These are phyloP conservation scores for Xestia c-nigrum DNA, from an alignment of 2,888 invertebrate species.

Conservation along the genomic window DNA sequence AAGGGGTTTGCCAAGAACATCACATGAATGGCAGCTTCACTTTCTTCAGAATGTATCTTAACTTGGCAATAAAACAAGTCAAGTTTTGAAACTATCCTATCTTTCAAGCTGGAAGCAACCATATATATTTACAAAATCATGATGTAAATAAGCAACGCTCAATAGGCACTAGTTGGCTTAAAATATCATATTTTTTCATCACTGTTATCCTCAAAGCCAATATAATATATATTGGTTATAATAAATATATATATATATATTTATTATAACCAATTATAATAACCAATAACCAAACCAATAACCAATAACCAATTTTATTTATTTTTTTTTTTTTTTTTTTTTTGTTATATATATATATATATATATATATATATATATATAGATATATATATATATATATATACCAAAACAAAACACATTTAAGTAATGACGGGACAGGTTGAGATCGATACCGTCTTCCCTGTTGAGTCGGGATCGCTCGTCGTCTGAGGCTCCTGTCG, in stretches of 20 bases:
- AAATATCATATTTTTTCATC: no score
- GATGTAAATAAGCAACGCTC: neutral
- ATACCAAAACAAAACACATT: constrained; percentile 44
- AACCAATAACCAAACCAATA: no score
- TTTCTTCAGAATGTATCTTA: neutral
- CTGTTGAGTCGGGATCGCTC: constrained; percentile 49
- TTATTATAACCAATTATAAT: no score
- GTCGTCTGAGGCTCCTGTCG: constrained; percentile 51
- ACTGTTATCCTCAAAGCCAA: constrained; percentile 1
- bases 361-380: no score
- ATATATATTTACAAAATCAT: no score
- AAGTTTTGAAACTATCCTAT: neutral
- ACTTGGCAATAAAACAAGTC: neutral
- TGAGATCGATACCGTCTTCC: constrained; percentile 59
- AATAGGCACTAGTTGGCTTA: neutral
- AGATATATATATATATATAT: no score
- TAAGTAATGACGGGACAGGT: constrained; percentile 23
- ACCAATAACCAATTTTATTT: no score
- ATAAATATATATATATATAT: no score
- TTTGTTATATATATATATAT: no score
- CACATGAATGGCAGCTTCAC: neutral
- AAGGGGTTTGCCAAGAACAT: neutral
- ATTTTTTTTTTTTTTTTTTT: no score
- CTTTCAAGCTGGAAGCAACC: neutral
- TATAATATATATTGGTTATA: no score